Percentiles rank a stretch among this genome's conserved stretches.
Evolutionary conservation across 2,113 vertebrate genomes (phyloP).

Genomic region (Oncorhynchus clarkii): DNA sequence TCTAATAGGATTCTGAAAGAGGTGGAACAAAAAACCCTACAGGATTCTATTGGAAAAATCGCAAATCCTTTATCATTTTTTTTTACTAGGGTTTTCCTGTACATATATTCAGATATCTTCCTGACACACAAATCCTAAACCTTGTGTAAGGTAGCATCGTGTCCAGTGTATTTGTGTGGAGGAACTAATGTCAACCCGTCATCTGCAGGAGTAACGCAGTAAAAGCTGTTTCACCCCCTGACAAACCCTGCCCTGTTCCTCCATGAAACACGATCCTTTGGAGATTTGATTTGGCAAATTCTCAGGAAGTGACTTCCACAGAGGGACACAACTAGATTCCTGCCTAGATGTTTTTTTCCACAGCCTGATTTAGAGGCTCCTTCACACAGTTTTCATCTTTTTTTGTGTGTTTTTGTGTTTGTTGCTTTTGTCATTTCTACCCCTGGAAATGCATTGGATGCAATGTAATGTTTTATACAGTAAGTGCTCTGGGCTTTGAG

Average conservation of each 20-base stretch:
- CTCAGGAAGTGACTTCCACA: conserved; percentile 47
- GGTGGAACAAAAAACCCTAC: too few relatives aligned
- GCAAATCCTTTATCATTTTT: too few relatives aligned
- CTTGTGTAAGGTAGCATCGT: neutral
- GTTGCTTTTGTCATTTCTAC: neutral
- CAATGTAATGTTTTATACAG: neutral
- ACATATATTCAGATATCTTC: neutral
- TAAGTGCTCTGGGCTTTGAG: neutral
- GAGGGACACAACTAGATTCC: conserved; percentile 37
- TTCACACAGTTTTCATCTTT: neutral
- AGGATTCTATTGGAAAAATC: too few relatives aligned
- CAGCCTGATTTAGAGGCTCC: neutral
- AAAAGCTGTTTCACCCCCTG: conserved; percentile 27
- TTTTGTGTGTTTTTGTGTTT: too few relatives aligned
- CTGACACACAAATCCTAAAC: neutral
- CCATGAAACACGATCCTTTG: conserved; percentile 52
- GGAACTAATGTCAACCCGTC: conserved; percentile 20
- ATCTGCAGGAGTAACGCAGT: conserved; percentile 31
- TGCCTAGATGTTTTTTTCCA: conserved; percentile 26
- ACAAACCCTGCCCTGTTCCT: conserved; percentile 45
- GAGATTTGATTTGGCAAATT: conserved; percentile 56
- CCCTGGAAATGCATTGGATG: conserved; percentile 1
- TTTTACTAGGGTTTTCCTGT: too few relatives aligned
- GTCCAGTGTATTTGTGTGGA: conserved; percentile 17
- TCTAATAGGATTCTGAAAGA: too few relatives aligned